phyloP scores from a whole-genome alignment of 2,797 vertebrate genomes.

The Urocyon cinereoargenteus region DNA sequence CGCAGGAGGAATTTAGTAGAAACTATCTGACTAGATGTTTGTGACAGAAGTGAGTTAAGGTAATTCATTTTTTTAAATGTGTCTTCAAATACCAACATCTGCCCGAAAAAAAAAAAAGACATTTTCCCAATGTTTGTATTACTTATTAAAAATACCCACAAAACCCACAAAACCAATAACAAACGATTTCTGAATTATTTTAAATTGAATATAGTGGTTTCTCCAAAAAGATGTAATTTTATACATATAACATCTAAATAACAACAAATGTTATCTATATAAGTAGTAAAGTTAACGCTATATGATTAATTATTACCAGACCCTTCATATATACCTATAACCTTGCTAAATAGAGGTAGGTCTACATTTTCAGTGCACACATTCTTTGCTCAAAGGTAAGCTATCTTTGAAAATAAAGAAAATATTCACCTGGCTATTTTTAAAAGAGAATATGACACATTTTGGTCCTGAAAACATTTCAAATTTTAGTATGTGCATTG shows the following conservation, averaged over 20 bases:
- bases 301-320: background rate
- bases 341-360: background rate
- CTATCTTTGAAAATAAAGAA: background rate
- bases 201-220: background rate
- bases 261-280: background rate
- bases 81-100: constrained; percentile 41
- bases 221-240: background rate
- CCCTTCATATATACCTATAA: background rate
- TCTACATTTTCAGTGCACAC: background rate
- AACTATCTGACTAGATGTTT: constrained; percentile 59
- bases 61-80: constrained; percentile 62
- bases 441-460: background rate
- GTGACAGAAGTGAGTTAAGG: constrained; percentile 51
- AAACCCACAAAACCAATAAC: background rate
- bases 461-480: background rate
- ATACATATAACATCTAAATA: background rate
- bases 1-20: constrained; percentile 61
- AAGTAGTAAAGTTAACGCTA: background rate
- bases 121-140: background rate
- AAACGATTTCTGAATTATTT: background rate
- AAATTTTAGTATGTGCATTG: background rate
- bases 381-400: background rate
- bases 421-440: background rate
- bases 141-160: background rate
- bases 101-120: background rate